Conservation (phyloP, 1,140 invertebrate species). For the Musca vetustissima region DNA sequence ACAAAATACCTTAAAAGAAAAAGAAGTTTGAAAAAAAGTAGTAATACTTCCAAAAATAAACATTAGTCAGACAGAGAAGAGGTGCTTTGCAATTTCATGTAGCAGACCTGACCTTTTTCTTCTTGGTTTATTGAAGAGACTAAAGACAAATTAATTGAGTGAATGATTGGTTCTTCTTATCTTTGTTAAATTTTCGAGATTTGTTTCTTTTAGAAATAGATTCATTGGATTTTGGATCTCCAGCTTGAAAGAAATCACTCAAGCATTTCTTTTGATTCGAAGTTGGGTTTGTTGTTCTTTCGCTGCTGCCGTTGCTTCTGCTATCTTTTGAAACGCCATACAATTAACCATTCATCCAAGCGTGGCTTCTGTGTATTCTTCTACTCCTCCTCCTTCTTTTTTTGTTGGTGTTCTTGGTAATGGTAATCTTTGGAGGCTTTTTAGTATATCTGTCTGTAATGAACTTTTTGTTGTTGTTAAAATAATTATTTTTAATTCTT, state of each 20-base stretch:
- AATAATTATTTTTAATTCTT: neutral
- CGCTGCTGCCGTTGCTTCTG: neutral
- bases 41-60: no score
- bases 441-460: neutral
- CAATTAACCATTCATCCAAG: neutral
- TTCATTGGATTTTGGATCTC: neutral
- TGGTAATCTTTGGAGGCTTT: neutral
- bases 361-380: neutral
- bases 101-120: no score
- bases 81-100: no score
- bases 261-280: constrained; percentile 1
- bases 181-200: constrained; percentile 1
- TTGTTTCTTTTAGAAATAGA: neutral
- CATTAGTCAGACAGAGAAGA: no score
- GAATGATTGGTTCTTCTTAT: neutral
- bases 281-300: constrained; percentile 8
- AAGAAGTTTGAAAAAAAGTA: no score
- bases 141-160: no score
- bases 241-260: neutral
- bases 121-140: no score
- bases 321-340: constrained; percentile 1
- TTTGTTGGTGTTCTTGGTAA: neutral
- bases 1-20: neutral
- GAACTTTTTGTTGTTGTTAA: neutral
- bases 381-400: no score